Evolutionary conservation across 2,113 vertebrate species (phyloP).

Genomic region (Oriolus oriolus): DNA sequence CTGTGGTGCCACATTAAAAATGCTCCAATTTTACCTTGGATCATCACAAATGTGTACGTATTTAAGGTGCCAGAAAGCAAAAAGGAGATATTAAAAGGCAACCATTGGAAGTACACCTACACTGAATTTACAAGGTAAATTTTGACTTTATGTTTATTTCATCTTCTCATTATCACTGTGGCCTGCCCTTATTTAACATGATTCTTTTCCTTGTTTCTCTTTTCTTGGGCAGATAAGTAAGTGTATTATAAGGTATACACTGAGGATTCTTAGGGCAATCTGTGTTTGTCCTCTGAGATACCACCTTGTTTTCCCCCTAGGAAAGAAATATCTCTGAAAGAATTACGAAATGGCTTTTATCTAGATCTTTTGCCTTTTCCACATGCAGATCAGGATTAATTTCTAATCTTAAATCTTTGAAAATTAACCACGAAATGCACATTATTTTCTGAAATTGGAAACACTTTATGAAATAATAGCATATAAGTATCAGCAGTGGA

Average conservation of each 20-base stretch:
- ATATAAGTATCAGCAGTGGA: not conserved
- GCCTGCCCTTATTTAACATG: not conserved
- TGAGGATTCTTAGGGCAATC: not conserved
- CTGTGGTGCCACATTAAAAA: not conserved
- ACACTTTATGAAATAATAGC: not conserved
- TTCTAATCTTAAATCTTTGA: not conserved
- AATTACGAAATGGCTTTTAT: not conserved
- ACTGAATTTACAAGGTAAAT: not conserved
- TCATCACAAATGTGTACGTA: not conserved
- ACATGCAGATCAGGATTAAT: not conserved
- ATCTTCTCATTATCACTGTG: not conserved
- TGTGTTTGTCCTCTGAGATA: not conserved
- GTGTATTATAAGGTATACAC: not conserved
- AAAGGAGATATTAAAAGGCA: not conserved
- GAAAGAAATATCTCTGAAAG: not conserved
- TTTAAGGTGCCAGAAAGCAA: not conserved
- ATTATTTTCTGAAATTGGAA: not conserved
- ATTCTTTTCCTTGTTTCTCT: not conserved
- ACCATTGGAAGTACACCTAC: not conserved
- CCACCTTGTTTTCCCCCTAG: too few species aligned
- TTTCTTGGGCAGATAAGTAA: not conserved
- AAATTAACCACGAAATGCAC: not conserved
- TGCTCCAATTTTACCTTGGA: not conserved
- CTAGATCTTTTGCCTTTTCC: not conserved
- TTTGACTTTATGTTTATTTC: not conserved